A percentile compares a stretch with the other conserved stretches of the same genome.
Evolutionary conservation across 2,888 invertebrate species (phyloP).

Genomic region (Lucinisca nassula): DNA sequence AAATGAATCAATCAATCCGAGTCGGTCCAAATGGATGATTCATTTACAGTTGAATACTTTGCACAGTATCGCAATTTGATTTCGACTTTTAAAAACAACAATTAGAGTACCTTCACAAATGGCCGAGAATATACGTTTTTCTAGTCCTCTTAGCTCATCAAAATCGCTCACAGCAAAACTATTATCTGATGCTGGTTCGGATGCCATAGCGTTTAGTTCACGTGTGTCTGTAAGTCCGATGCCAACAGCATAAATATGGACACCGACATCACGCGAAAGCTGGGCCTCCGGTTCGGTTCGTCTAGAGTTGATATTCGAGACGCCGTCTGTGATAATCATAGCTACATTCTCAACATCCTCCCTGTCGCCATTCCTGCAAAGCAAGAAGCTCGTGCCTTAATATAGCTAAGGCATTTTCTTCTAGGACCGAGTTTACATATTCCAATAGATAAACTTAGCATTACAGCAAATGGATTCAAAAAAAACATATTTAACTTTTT

Average conservation of each 20-base stretch:
- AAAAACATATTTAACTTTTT: no score
- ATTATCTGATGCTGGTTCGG: conserved; percentile 72
- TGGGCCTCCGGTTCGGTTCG: conserved; percentile 81
- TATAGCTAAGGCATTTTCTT: no score
- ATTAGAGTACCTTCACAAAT: conserved; percentile 44
- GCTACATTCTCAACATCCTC: conserved; percentile 78
- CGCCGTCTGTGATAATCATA: conserved; percentile 83
- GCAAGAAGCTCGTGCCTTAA: no score
- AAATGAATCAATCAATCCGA: no score
- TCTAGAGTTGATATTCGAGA: conserved; percentile 84
- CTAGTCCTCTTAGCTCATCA: conserved; percentile 70
- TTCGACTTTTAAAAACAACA: no score
- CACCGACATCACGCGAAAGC: conserved; percentile 41
- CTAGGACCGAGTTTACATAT: no score
- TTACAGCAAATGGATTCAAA: no score
- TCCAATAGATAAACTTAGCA: no score
- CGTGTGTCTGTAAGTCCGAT: conserved; percentile 75
- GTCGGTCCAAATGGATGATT: no score
- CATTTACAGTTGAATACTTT: no score
- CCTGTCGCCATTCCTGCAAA: conserved; percentile 80
- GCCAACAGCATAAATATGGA: conserved; percentile 68
- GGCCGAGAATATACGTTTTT: conserved; percentile 68
- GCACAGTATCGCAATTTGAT: no score
- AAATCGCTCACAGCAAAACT: conserved; percentile 75
- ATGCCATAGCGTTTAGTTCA: conserved; percentile 80